phyloP scores from a whole-genome alignment of 2,113 vertebrate genomes.

The Pteropus alecto region DNA sequence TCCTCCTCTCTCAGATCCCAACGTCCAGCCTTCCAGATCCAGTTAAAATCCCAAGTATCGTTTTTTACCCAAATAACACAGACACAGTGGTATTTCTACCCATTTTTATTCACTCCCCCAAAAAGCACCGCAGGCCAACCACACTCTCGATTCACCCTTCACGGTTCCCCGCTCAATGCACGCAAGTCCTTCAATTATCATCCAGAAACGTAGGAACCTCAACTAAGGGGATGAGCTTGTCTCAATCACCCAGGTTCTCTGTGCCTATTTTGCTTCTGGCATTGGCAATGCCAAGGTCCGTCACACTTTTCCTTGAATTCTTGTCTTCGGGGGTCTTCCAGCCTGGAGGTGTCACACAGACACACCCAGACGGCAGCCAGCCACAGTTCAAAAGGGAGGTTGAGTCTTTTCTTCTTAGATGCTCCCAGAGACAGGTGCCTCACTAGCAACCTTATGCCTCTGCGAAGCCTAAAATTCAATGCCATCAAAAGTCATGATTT shows the following conservation, averaged over 20 bases:
- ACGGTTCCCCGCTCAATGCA: background rate
- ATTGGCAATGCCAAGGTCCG: background rate
- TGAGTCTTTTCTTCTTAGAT: background rate
- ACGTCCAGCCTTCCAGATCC: background rate
- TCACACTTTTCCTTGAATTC: background rate
- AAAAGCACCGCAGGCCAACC: background rate
- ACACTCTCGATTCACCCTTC: background rate
- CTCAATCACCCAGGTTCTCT: background rate
- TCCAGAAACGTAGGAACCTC: background rate
- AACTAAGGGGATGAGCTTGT: background rate
- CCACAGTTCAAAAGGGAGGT: background rate
- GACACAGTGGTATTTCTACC: background rate
- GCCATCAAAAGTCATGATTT: background rate
- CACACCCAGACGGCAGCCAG: background rate
- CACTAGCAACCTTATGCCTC: background rate
- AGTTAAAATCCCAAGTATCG: background rate
- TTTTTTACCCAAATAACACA: background rate
- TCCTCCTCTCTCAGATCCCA: background rate
- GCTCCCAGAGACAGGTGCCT: background rate
- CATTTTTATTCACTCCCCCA: slow-evolving; percentile 50
- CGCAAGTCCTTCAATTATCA: background rate
- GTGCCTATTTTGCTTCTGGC: background rate
- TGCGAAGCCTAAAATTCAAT: background rate
- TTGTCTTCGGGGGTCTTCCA: background rate
- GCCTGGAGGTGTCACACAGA: background rate